These are phyloP conservation scores for Stenopsyche tienmushanensis DNA, from an alignment of 1,140 invertebrate genomes.

Conservation along the genomic window DNA sequence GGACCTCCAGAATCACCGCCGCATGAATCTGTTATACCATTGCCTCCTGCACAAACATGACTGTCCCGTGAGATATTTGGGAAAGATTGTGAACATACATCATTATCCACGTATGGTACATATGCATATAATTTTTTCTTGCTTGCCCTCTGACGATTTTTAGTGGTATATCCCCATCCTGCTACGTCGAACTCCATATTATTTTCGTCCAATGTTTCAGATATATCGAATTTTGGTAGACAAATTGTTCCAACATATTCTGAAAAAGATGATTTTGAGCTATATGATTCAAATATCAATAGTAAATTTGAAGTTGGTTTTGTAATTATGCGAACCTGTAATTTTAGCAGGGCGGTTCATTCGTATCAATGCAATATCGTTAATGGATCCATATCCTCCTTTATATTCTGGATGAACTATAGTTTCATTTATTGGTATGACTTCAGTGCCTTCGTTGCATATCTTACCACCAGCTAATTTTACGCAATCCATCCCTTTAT, in stretches of 20 bases:
- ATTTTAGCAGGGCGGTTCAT: slow-evolving; percentile 21
- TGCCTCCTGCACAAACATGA: slow-evolving; percentile 66
- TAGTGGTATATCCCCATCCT: slow-evolving; percentile 9
- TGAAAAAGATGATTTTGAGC: too few relatives aligned
- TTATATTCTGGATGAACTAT: slow-evolving; percentile 46
- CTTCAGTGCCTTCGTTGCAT: slow-evolving; percentile 44
- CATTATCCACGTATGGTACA: too few relatives aligned
- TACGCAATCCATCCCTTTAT: slow-evolving; percentile 46
- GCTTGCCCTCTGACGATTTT: slow-evolving; percentile 46
- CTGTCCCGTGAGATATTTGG: slow-evolving; percentile 54
- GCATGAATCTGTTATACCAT: slow-evolving; percentile 66
- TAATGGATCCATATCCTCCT: slow-evolving; percentile 30
- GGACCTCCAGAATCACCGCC: slow-evolving; percentile 77
- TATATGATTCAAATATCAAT: too few relatives aligned
- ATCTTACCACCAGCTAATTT: slow-evolving; percentile 45
- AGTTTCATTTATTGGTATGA: slow-evolving; percentile 45
- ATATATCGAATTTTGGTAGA: too few relatives aligned
- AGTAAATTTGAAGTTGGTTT: too few relatives aligned
- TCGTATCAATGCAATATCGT: slow-evolving; percentile 49
- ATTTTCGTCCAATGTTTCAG: not conserved
- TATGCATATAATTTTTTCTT: too few relatives aligned
- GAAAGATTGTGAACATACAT: too few relatives aligned
- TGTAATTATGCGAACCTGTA: too few relatives aligned
- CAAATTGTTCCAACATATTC: too few relatives aligned
- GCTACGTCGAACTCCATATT: not conserved